These are phyloP conservation scores for Plectropomus leopardus DNA, from an alignment of 2,113 vertebrate genomes.

Conservation along the genomic window DNA sequence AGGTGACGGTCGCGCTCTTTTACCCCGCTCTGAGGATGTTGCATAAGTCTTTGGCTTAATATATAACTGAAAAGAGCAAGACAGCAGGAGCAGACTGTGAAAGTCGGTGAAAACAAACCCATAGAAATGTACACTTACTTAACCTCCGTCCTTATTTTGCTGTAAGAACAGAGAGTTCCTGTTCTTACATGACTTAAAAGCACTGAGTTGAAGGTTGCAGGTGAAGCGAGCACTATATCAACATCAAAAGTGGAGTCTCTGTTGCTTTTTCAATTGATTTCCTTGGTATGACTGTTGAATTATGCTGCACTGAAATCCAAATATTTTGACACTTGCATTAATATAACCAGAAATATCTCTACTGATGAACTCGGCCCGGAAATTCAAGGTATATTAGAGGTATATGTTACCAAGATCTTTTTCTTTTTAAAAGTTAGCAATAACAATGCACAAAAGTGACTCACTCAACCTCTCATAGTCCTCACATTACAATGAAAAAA, in stretches of 20 bases:
- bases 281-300: background rate
- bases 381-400: background rate
- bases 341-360: background rate
- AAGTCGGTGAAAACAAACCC: conserved; percentile 8
- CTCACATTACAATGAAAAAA: background rate
- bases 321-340: background rate
- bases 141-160: conserved; percentile 1
- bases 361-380: background rate
- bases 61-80: conserved; percentile 54
- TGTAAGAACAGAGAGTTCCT: background rate
- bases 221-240: background rate
- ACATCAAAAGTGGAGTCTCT: background rate
- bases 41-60: conserved; percentile 67
- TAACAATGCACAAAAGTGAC: no score
- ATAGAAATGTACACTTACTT: background rate
- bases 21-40: conserved; percentile 28
- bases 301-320: background rate
- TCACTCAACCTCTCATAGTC: background rate
- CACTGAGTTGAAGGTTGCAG: background rate
- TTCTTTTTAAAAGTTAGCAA: no score
- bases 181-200: background rate
- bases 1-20: conserved; percentile 16
- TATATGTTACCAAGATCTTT: no score
- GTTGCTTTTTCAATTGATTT: background rate
- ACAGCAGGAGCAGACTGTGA: background rate